A percentile compares a stretch with the other conserved stretches of the same genome.
Conservation (phyloP, 2,797 vertebrate species). For the Siniperca obscura region DNA sequence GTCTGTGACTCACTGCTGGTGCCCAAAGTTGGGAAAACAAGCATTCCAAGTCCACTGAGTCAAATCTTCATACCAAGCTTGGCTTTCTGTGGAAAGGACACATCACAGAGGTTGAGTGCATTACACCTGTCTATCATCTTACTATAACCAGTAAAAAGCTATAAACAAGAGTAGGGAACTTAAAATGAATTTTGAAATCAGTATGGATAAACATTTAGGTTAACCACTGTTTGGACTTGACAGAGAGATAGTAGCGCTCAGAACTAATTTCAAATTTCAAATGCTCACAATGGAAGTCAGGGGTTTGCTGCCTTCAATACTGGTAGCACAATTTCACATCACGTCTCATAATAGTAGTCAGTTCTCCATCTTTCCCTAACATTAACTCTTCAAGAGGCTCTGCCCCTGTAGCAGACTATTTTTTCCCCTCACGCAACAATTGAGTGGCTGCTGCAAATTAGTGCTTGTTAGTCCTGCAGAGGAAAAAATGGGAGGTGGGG, state of each 20-base stretch:
- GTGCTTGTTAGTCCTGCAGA: no score
- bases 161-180: neutral
- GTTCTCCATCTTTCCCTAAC: neutral
- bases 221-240: neutral
- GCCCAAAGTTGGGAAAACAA: constrained; percentile 30
- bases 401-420: no score
- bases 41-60: constrained; percentile 46
- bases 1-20: constrained; percentile 45
- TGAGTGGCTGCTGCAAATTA: no score
- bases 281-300: neutral
- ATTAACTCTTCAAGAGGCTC: neutral
- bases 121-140: neutral
- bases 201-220: neutral
- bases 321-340: neutral
- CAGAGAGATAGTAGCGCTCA: neutral
- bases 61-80: constrained; percentile 97
- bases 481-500: no score
- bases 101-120: constrained; percentile 7
- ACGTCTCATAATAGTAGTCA: no score
- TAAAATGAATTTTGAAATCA: neutral
- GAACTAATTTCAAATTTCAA: neutral
- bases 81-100: constrained; percentile 89
- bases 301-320: neutral
- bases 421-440: no score
- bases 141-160: neutral